Evolutionary conservation across 2,888 invertebrate species (phyloP).

Genomic region (Schrankia costaestrigalis): DNA sequence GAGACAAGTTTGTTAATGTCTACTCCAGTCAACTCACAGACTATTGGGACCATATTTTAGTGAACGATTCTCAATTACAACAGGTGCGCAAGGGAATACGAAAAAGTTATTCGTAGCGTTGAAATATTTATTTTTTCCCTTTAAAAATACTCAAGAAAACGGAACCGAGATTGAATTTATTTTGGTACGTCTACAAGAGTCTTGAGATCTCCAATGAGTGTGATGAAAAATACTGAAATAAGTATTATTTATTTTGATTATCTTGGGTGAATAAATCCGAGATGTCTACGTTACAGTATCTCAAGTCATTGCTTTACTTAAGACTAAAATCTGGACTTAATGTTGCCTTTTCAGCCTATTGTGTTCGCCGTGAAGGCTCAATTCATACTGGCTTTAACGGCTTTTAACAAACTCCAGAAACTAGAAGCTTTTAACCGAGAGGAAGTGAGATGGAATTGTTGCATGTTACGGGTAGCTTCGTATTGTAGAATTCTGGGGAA

Average conservation of each 20-base stretch:
- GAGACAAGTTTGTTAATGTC: conserved; percentile 19
- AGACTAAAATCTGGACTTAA: conserved; percentile 64
- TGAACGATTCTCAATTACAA: conserved; percentile 33
- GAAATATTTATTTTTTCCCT: conserved; percentile 18
- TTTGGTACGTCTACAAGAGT: conserved; percentile 13
- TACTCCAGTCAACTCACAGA: conserved; percentile 30
- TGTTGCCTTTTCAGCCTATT: conserved; percentile 66
- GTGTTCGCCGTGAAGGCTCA: conserved; percentile 52
- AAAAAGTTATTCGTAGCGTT: conserved; percentile 18
- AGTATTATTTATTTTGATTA: conserved; percentile 10
- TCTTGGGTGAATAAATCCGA: conserved; percentile 11
- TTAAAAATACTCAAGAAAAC: conserved; percentile 26
- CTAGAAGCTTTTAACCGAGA: conserved; percentile 63
- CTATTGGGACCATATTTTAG: conserved; percentile 30
- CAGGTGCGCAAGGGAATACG: conserved; percentile 28
- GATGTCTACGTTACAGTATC: conserved; percentile 41
- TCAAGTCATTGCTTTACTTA: conserved; percentile 64
- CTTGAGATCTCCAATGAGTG: conserved; percentile 9
- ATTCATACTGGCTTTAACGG: conserved; percentile 59
- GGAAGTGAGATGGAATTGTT: conserved; percentile 55
- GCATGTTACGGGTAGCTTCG: conserved; percentile 32
- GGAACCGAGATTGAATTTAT: conserved; percentile 26
- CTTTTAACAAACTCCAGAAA: conserved; percentile 64
- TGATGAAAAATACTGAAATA: conserved; percentile 10
- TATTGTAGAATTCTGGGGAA: conserved; percentile 15